Evolutionary conservation across 2,888 invertebrate species (phyloP).

Genomic region (Limenitis camilla): DNA sequence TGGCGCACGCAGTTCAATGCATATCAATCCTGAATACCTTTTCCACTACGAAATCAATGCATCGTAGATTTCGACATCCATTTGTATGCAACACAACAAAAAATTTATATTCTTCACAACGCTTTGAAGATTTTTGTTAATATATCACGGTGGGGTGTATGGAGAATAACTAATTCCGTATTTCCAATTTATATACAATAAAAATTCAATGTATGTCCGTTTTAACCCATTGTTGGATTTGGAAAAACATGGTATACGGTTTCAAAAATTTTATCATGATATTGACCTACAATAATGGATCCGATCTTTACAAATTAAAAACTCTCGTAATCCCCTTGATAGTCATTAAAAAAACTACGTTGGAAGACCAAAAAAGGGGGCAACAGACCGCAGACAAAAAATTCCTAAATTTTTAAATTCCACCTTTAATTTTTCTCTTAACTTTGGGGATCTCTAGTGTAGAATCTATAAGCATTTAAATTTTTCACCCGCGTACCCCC

Average conservation of each 20-base stretch:
- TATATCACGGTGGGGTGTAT: constrained; percentile 38
- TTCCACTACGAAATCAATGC: constrained; percentile 44
- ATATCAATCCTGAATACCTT: constrained; percentile 12
- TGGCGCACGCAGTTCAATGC: constrained; percentile 13
- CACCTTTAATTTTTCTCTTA: too few species aligned
- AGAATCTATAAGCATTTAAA: too few species aligned
- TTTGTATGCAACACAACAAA: constrained; percentile 39
- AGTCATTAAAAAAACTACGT: too few species aligned
- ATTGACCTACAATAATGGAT: too few species aligned
- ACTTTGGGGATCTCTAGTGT: too few species aligned
- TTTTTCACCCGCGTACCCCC: too few species aligned
- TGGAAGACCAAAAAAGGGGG: too few species aligned
- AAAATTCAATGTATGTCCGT: constrained; percentile 31
- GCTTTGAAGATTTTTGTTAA: constrained; percentile 56
- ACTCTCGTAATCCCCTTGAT: too few species aligned
- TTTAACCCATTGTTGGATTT: constrained; percentile 27
- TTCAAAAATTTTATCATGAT: constrained; percentile 3
- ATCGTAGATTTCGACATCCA: constrained; percentile 32
- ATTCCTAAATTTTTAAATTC: too few species aligned
- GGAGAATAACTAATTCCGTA: constrained; percentile 47
- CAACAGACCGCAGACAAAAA: too few species aligned
- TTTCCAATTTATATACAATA: constrained; percentile 30
- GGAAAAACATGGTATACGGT: constrained; percentile 18
- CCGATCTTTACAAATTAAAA: too few species aligned
- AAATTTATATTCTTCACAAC: constrained; percentile 45